Conservation (phyloP, 2,888 invertebrate species). For the Nephrotoma flavescens region DNA sequence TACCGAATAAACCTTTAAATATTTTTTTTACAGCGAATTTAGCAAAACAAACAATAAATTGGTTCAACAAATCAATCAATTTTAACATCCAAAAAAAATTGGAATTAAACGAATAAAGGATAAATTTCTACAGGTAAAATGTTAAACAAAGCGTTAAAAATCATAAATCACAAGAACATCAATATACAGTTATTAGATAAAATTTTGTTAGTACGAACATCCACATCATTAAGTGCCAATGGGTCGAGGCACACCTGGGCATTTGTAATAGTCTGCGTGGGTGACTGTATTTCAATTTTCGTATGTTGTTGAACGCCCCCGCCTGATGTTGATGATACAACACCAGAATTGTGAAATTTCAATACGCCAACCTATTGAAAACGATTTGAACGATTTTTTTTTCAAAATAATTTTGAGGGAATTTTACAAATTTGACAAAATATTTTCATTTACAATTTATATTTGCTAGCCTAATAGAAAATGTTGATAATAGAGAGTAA, state of each 20-base stretch:
- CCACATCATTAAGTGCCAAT: slow-evolving; percentile 57
- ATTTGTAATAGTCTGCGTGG: slow-evolving; percentile 30
- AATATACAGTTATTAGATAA: slow-evolving; percentile 7
- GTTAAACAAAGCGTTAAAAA: neutral
- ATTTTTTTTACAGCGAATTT: neutral
- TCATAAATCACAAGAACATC: slow-evolving; percentile 4
- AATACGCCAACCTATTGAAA: slow-evolving; percentile 28
- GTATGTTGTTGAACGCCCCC: slow-evolving; percentile 22
- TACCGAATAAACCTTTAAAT: slow-evolving; percentile 3
- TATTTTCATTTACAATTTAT: neutral
- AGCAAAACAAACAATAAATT: slow-evolving; percentile 3
- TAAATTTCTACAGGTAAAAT: slow-evolving; percentile 8
- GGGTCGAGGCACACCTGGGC: slow-evolving; percentile 68
- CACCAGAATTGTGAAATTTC: slow-evolving; percentile 30
- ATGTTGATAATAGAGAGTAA: neutral
- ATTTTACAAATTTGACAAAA: neutral
- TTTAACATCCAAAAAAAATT: slow-evolving; percentile 5
- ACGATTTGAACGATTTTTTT: slow-evolving; percentile 2
- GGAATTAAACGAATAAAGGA: slow-evolving; percentile 7
- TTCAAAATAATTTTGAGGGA: neutral
- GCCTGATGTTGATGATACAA: slow-evolving; percentile 15
- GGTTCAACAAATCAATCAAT: slow-evolving; percentile 7
- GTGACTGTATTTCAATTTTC: slow-evolving; percentile 33
- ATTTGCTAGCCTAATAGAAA: neutral
- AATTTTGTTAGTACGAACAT: slow-evolving; percentile 42